These are phyloP conservation scores for Bradypodion ventrale DNA, from an alignment of 2,797 vertebrate species.

Conservation along the genomic window DNA sequence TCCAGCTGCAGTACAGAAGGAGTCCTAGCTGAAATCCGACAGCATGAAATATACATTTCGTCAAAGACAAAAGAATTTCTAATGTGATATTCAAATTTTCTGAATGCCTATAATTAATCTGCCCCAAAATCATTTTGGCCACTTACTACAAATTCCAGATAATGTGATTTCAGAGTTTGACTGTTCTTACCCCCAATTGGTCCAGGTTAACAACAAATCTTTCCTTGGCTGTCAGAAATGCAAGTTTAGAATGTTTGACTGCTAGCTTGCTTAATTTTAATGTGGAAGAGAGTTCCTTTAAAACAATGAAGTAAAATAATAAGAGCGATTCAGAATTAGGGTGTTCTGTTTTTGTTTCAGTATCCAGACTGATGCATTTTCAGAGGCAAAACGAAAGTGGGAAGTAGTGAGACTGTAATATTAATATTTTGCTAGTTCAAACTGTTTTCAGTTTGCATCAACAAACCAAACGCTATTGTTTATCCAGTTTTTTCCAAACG, in stretches of 20 bases:
- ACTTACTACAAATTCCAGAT: slow-evolving; percentile 13
- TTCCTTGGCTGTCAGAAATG: slow-evolving; percentile 41
- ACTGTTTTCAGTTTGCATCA: background rate
- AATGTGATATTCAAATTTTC: slow-evolving; percentile 28
- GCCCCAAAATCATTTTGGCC: slow-evolving; percentile 5
- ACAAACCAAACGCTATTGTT: background rate
- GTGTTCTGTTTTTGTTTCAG: background rate
- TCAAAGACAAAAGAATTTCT: slow-evolving; percentile 36
- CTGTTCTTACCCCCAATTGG: slow-evolving; percentile 21
- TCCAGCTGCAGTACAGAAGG: slow-evolving; percentile 26
- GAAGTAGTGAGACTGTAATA: background rate
- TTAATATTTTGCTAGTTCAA: background rate
- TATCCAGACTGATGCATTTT: background rate
- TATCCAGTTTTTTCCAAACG: background rate
- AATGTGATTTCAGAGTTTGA: slow-evolving; percentile 19
- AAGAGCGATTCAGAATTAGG: background rate
- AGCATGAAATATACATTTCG: slow-evolving; percentile 26
- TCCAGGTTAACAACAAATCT: slow-evolving; percentile 22
- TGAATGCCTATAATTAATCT: slow-evolving; percentile 25
- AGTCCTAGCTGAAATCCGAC: slow-evolving; percentile 7
- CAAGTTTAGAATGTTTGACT: slow-evolving; percentile 35
- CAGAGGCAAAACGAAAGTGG: background rate
- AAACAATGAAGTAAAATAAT: slow-evolving; percentile 28
- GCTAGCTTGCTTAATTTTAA: slow-evolving; percentile 29
- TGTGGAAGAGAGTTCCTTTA: slow-evolving; percentile 31